A percentile compares a stretch with the other conserved stretches of the same genome.
Conservation (phyloP, 2,888 invertebrate species). For the Trichogramma evanescens region DNA sequence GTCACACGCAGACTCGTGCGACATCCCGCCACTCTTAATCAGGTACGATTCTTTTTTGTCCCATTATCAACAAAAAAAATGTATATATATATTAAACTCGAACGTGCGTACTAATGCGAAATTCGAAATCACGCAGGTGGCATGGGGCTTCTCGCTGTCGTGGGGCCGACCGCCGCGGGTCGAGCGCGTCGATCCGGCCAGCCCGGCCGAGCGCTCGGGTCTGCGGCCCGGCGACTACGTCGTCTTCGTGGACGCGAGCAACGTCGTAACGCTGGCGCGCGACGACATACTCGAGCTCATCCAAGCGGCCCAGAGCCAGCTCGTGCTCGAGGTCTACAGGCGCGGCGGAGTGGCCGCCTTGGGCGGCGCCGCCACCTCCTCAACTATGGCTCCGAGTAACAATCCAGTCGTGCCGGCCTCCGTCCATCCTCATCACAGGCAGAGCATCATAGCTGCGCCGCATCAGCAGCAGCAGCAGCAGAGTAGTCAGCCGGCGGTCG, state of each 20-base stretch:
- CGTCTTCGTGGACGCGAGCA: slow-evolving; percentile 80
- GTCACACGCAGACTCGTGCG: slow-evolving; percentile 60
- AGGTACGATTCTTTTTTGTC: slow-evolving; percentile 27
- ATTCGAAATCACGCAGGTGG: slow-evolving; percentile 30
- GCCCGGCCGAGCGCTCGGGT: slow-evolving; percentile 78
- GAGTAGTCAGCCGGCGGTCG: slow-evolving; percentile 19
- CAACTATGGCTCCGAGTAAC: not conserved
- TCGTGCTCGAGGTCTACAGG: slow-evolving; percentile 43
- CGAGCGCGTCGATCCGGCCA: slow-evolving; percentile 73
- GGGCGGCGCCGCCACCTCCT: not conserved
- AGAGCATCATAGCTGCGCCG: not conserved
- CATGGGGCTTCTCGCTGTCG: slow-evolving; percentile 73
- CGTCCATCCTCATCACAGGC: slow-evolving; percentile 4
- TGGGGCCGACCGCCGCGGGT: slow-evolving; percentile 85
- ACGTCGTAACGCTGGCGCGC: slow-evolving; percentile 74
- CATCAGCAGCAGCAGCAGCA: not conserved
- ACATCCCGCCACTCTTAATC: slow-evolving; percentile 31
- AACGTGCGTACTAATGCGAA: too few species aligned
- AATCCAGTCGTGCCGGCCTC: slow-evolving; percentile 32
- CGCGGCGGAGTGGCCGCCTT: slow-evolving; percentile 28
- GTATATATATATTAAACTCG: too few species aligned
- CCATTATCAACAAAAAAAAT: not conserved
- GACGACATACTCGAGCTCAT: slow-evolving; percentile 60
- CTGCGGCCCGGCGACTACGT: slow-evolving; percentile 79
- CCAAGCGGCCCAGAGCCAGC: slow-evolving; percentile 50